Evolutionary conservation across 92 coral and sea anemone species (phyloP).

Genomic region (Nematostella vectensis): DNA sequence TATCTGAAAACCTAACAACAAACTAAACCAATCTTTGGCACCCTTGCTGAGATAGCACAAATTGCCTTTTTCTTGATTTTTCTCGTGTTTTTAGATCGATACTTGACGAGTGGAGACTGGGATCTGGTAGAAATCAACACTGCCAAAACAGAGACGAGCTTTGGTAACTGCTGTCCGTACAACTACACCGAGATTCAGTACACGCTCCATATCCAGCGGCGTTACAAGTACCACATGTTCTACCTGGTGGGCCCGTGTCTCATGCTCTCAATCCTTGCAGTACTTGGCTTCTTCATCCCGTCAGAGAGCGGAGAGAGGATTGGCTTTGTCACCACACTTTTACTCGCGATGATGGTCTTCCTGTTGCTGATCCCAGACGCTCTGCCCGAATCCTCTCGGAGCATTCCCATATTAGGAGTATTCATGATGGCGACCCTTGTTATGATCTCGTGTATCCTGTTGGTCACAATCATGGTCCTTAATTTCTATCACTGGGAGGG

Average conservation of each 20-base stretch:
- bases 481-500: constrained; percentile 6
- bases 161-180: constrained; percentile 52
- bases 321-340: constrained; percentile 73
- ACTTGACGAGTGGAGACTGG: constrained; percentile 58
- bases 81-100: constrained; percentile 39
- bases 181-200: constrained; percentile 31
- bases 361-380: constrained; percentile 44
- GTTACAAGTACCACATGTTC: constrained; percentile 39
- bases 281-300: constrained; percentile 64
- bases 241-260: constrained; percentile 50
- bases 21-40: background rate
- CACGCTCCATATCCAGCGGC: constrained; percentile 32
- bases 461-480: constrained; percentile 5
- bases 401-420: constrained; percentile 45
- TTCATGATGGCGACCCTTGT: constrained; percentile 20
- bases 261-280: constrained; percentile 37
- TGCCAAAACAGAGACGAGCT: background rate
- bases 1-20: too few relatives aligned
- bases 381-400: constrained; percentile 53
- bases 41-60: background rate
- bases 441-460: background rate
- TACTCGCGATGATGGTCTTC: constrained; percentile 76
- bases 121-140: constrained; percentile 8
- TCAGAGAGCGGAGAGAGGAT: constrained; percentile 78
- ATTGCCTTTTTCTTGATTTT: background rate